A percentile compares a stretch with the other conserved stretches of the same genome.
These are phyloP conservation scores for Galaxias olidus DNA, from an alignment of 2,797 vertebrate genomes.

Conservation along the genomic window DNA sequence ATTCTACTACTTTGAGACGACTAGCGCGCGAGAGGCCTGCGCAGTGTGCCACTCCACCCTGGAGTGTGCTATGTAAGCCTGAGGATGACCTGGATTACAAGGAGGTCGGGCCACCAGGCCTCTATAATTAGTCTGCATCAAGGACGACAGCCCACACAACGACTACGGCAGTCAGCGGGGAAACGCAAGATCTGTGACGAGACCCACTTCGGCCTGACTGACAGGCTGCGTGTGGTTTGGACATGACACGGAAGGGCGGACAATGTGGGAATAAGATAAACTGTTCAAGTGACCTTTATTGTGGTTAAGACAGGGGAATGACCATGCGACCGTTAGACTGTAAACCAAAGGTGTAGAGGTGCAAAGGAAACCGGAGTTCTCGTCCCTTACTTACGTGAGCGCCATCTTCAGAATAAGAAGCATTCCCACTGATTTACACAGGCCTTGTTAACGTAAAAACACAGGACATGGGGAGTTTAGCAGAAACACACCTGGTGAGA, in stretches of 20 bases:
- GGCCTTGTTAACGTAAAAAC: too few species aligned
- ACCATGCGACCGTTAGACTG: too few species aligned
- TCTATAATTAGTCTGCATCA: slow-evolving; percentile 76
- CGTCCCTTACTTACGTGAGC: too few species aligned
- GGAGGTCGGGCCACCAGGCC: slow-evolving; percentile 63
- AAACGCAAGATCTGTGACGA: slow-evolving; percentile 25
- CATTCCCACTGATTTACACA: too few species aligned
- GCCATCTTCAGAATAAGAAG: too few species aligned
- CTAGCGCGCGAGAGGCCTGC: slow-evolving; percentile 2
- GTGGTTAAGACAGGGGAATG: too few species aligned
- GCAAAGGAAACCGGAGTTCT: too few species aligned
- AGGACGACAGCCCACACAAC: slow-evolving; percentile 61
- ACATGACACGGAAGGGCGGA: too few species aligned
- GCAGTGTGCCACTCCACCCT: background rate
- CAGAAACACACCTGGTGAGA: slow-evolving; percentile 10
- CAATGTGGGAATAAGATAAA: too few species aligned
- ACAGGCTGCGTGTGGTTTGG: background rate
- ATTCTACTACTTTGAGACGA: slow-evolving; percentile 1
- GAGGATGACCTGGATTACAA: slow-evolving; percentile 79
- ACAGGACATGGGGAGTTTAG: too few species aligned
- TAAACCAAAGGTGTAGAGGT: too few species aligned
- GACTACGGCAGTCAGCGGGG: slow-evolving; percentile 64
- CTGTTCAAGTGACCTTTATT: too few species aligned
- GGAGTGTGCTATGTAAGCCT: slow-evolving; percentile 67
- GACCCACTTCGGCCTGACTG: background rate